Evolutionary conservation across 2,113 vertebrate species (phyloP), one percentile per base, ranked within the genome.

Genomic region (Macrotis lagotis): DNA sequence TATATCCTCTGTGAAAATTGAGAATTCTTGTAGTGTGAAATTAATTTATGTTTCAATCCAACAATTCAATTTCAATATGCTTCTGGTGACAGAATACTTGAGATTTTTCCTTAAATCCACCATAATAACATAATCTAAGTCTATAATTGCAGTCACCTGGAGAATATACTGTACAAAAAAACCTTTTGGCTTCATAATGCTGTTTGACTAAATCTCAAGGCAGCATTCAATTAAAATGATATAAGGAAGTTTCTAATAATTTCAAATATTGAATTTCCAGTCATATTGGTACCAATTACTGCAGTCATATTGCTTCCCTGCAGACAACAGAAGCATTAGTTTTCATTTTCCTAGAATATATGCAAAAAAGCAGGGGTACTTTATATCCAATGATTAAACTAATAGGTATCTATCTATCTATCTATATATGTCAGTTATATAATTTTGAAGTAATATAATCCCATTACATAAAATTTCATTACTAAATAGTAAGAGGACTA

Each of bases 211-310:
- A 95, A 97, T 96, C 96, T 94, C 96, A 97, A 98, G 96, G 96
- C 97, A 97, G 93, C 90, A 91, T 96, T 97, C 96, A 97, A 98
- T 98, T 97, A 91, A 96, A 97, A 95, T 47, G 97, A 97, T 16
- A 98, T 95, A 98, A 98, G 98, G 97, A 91, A 95, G 93, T 90
- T 97, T 98, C 96, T 98, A 96, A 98, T 94, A 49, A 92, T 97
- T 95, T 92, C 95, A 95, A 96, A 96, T 94, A 92, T 89, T 90
- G 94, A 97, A 96, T 95, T 96, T 90, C 90, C 89, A 48, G 92
- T 96, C 95, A 95, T 96, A 98, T 92, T 83, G 66, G 37, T 28
- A 55, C 26, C 14, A 28, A 28, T 55, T 26, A 28, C 96, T 96
- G 44, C 28, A 95, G 95, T 52, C 90, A 94, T 88, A 92, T 96